Evolutionary conservation across 2,113 vertebrate species (phyloP).

Genomic region (Vimba vimba): DNA sequence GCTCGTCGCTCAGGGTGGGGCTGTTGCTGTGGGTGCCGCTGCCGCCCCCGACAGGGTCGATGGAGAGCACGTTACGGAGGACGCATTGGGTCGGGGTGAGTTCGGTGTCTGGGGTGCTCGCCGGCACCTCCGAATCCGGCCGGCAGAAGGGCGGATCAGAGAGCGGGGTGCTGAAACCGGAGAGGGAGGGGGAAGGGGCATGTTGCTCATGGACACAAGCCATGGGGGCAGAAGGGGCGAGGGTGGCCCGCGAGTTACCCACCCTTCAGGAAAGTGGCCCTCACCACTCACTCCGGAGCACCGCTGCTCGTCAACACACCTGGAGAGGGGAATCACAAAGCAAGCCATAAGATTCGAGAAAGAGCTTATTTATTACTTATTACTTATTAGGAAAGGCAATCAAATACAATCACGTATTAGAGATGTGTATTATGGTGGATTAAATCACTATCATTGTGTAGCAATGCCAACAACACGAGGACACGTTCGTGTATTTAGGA

Average conservation of each 20-base stretch:
- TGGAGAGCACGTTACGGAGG: slow-evolving; percentile 88
- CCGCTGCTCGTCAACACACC: slow-evolving; percentile 40
- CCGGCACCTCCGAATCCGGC: slow-evolving; percentile 85
- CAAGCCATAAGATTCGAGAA: background rate
- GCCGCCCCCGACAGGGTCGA: slow-evolving; percentile 76
- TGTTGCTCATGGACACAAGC: slow-evolving; percentile 89
- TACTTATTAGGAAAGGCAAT: background rate
- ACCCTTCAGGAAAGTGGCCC: slow-evolving; percentile 52
- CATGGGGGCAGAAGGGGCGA: slow-evolving; percentile 71
- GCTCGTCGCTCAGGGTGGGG: slow-evolving; percentile 85
- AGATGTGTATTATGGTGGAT: background rate
- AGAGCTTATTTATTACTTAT: background rate
- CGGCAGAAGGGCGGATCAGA: slow-evolving; percentile 85
- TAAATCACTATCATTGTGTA: background rate
- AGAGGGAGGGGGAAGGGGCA: slow-evolving; percentile 89
- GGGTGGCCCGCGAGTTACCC: slow-evolving; percentile 59
- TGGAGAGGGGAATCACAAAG: slow-evolving; percentile 10
- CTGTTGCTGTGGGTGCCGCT: slow-evolving; percentile 65
- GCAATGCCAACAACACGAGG: background rate
- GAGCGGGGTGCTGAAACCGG: slow-evolving; percentile 83
- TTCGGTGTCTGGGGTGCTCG: slow-evolving; percentile 90
- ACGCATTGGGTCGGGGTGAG: slow-evolving; percentile 94
- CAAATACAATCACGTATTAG: background rate
- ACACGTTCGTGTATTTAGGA: background rate
- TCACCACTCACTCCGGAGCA: slow-evolving; percentile 18